Percentiles rank a stretch among this genome's conserved stretches.
phyloP scores from a whole-genome alignment of 2,797 vertebrate genomes.

The Pseudotriccus pelzelni region DNA sequence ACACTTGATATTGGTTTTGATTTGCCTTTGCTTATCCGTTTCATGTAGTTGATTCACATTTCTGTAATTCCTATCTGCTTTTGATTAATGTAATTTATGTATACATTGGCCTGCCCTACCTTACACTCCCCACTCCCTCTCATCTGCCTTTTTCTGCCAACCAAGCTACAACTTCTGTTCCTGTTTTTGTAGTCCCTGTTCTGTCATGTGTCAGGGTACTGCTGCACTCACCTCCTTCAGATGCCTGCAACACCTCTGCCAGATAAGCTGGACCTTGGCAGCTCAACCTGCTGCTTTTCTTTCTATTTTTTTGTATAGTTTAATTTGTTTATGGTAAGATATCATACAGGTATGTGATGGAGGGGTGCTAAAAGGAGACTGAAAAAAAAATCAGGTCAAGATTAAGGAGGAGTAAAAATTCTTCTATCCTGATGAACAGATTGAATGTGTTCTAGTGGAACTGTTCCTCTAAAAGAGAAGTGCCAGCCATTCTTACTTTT shows the following conservation, averaged over 20 bases:
- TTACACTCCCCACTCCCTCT: neutral
- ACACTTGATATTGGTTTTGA: neutral
- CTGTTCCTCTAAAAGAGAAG: neutral
- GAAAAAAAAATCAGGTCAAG: neutral
- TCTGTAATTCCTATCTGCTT: neutral
- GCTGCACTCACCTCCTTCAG: neutral
- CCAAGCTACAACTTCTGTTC: neutral
- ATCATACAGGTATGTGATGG: neutral
- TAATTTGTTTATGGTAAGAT: neutral
- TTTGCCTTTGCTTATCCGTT: neutral
- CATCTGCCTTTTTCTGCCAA: neutral
- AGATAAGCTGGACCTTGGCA: neutral
- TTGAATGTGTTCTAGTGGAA: fast-evolving
- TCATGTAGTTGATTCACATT: neutral
- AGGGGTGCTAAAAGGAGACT: neutral
- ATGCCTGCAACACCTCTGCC: neutral
- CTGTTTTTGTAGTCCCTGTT: neutral
- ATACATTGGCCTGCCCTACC: neutral
- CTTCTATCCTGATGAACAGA: fast-evolving
- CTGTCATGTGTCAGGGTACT: neutral
- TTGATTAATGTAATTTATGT: neutral
- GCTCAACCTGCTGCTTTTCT: neutral
- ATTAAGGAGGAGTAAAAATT: neutral
- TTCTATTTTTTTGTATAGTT: neutral
- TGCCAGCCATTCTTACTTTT: neutral